Base-by-base conservation (phyloP, 2,888 invertebrate species). In the Oxyscelio sp. region DNA sequence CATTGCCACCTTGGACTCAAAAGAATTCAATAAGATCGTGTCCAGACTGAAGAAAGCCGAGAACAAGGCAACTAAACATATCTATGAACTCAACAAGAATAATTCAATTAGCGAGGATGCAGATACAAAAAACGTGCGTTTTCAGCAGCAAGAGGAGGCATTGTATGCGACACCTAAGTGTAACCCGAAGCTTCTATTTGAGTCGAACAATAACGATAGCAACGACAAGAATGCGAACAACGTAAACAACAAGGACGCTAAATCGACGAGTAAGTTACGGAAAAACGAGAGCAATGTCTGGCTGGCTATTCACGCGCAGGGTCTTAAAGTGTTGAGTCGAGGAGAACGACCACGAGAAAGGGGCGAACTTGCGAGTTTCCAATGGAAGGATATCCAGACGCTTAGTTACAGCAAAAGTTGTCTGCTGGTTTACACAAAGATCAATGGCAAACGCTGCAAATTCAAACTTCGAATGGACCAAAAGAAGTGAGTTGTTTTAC, bases 351-450 rank as follows among this genome's bases (percentile, higher is more conserved):
- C 92, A 2, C 82, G 91, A 2, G 93, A 94, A 50, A 90, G 93
- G 75, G 83, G 87, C 3, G 92, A 93, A 59, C 83, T 94, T n/a
- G 92, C 92, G 4, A 91, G 93, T 84, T 95, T 96, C 90, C 95
- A 95, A 87, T 97, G 97, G 97, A 96, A 96, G 88, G 96, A 96
- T 87, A 97, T 97, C 88, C 97, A 97, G 90, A 97, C 97, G 86
- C 95, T 97, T 86, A 97, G 96, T 90, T 97, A 96, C 91, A 97
- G 96, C 90, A 97, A 97, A 92, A 96, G 96, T 89, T 96, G 96
- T 86, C 94, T 97, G 48, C 95, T 96, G 8, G 95, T 95, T 90
- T 93, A 94, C 93, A 91, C 96, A 38, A 95, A 95, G 86, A 91
- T 95, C 68, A 95, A 95, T 78, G 95, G 95, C 11, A 96, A 95